phyloP scores from a whole-genome alignment of 2,888 invertebrate genomes.

The Dicycla oo region DNA sequence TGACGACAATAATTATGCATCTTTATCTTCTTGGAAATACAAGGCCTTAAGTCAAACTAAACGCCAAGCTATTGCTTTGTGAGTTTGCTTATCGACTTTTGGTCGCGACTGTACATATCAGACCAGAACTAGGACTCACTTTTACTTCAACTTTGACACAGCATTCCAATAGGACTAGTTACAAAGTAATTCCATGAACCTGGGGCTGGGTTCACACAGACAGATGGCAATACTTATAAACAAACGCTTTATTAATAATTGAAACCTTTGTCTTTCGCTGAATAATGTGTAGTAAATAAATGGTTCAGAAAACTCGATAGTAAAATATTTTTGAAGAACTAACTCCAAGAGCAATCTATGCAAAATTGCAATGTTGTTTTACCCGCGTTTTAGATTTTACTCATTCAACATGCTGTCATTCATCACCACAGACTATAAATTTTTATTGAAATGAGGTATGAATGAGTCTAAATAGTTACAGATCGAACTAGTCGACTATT shows the following conservation, averaged over 20 bases:
- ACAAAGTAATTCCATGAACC: not conserved
- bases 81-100: no score
- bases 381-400: not conserved
- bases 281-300: not conserved
- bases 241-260: not conserved
- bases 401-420: conserved; percentile 1
- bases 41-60: no score
- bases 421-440: conserved; percentile 7
- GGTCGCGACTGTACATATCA: no score
- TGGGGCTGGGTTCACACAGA: not conserved
- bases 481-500: not conserved
- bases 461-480: not conserved
- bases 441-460: not conserved
- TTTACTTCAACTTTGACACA: not conserved
- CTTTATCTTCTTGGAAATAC: no score
- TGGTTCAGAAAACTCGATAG: not conserved
- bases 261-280: not conserved
- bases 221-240: not conserved
- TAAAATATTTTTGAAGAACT: not conserved
- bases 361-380: conserved; percentile 6
- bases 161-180: not conserved
- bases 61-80: no score
- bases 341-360: not conserved
- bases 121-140: no score
- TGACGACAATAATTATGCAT: no score